Percentiles rank a stretch among this genome's conserved stretches.
Conservation (phyloP, 2,113 vertebrate genomes). For the Mustelus asterias region DNA sequence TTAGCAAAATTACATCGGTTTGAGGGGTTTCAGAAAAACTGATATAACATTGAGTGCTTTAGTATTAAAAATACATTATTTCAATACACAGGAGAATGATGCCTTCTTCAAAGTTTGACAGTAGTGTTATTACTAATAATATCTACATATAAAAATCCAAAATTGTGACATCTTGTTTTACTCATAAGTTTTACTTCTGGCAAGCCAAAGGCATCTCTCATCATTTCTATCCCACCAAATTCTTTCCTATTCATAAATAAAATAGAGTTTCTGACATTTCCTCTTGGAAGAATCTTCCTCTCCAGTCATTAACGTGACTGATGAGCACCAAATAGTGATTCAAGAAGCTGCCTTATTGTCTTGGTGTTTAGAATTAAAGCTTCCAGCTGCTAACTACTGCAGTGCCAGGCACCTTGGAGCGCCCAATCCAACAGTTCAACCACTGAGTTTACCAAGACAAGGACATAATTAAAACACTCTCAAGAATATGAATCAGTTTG, state of each 20-base stretch:
- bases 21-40: not conserved
- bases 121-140: not conserved
- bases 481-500: not conserved
- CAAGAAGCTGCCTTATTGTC: not conserved
- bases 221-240: not conserved
- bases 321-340: not conserved
- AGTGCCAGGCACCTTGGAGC: not conserved
- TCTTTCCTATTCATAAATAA: not conserved
- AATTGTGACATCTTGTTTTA: not conserved
- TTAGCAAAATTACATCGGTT: not conserved
- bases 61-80: not conserved
- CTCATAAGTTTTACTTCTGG: not conserved
- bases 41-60: not conserved
- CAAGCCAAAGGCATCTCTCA: not conserved
- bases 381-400: not conserved
- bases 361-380: not conserved
- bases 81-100: not conserved
- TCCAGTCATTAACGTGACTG: not conserved
- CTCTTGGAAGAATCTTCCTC: not conserved
- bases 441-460: not conserved
- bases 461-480: not conserved
- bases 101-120: not conserved
- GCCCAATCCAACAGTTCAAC: not conserved
- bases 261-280: rapidly evolving
- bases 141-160: not conserved